A percentile compares a stretch with the other conserved stretches of the same genome.
These are phyloP conservation scores for Phasianus colchicus DNA, from an alignment of 2,113 vertebrate genomes.

Conservation along the genomic window DNA sequence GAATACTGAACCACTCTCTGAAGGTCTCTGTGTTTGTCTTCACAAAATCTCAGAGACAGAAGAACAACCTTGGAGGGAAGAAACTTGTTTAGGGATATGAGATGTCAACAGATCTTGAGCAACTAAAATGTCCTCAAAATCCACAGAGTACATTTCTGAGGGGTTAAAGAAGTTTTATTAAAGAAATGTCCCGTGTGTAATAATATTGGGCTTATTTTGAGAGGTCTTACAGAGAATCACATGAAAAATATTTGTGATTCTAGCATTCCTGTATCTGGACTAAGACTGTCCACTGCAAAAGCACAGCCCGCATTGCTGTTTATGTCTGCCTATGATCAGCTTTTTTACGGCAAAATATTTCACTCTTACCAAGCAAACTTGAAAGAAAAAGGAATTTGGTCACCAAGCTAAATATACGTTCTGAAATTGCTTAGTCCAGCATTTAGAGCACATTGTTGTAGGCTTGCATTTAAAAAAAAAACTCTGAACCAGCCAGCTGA, in stretches of 20 bases:
- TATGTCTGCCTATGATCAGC: not conserved
- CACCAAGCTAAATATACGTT: not conserved
- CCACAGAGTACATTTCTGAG: not conserved
- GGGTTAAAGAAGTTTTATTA: not conserved
- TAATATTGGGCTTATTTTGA: not conserved
- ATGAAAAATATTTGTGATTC: not conserved
- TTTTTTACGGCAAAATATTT: not conserved
- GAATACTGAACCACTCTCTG: not conserved
- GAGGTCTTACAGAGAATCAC: not conserved
- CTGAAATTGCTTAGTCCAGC: conserved; percentile 40
- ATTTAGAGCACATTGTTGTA: not conserved
- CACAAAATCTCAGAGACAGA: not conserved
- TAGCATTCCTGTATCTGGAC: not conserved
- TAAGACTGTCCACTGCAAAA: not conserved
- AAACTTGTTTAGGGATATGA: not conserved
- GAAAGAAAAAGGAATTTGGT: not conserved
- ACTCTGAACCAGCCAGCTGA: conserved; percentile 5
- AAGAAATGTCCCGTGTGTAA: not conserved
- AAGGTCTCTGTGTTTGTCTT: not conserved
- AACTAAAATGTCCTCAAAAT: not conserved
- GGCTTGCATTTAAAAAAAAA: conserved; percentile 34
- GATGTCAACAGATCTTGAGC: not conserved
- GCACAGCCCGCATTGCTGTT: not conserved
- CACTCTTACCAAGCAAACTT: not conserved
- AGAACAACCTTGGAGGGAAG: not conserved